A percentile compares a stretch with the other conserved stretches of the same genome.
phyloP scores from a whole-genome alignment of 2,797 vertebrate genomes.

The Scomberomorus guttatus region DNA sequence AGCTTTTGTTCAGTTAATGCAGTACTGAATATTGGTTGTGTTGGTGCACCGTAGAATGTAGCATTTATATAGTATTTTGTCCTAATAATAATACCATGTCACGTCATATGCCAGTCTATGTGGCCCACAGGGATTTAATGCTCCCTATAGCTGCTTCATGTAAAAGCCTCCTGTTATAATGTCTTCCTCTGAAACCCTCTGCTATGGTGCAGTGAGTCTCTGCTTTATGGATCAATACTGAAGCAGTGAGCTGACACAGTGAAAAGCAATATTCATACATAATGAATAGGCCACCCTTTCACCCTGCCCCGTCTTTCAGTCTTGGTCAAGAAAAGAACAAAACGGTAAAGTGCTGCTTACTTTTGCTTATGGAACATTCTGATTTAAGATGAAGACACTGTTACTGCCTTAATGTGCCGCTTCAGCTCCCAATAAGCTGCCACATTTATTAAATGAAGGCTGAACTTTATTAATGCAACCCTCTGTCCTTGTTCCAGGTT shows the following conservation, averaged over 20 bases:
- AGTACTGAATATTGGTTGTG: neutral
- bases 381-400: conserved; percentile 1
- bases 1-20: conserved; percentile 20
- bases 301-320: conserved; percentile 55
- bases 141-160: conserved; percentile 30
- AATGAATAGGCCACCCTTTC: conserved; percentile 79
- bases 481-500: conserved; percentile 15
- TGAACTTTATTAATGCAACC: neutral
- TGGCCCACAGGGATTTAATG: conserved; percentile 11
- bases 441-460: neutral
- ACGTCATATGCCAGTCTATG: neutral
- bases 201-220: conserved; percentile 62
- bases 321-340: conserved; percentile 50
- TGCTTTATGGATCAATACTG: conserved; percentile 81
- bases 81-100: neutral
- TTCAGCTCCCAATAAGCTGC: neutral
- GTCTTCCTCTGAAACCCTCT: conserved; percentile 62
- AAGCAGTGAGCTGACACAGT: conserved; percentile 82
- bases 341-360: conserved; percentile 21
- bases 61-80: neutral
- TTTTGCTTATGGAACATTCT: neutral
- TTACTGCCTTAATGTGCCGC: neutral
- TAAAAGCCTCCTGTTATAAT: conserved; percentile 25
- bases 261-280: conserved; percentile 89
- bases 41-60: neutral